phyloP scores from a whole-genome alignment of 1,140 invertebrate genomes.

The Drosophila aff. region DNA sequence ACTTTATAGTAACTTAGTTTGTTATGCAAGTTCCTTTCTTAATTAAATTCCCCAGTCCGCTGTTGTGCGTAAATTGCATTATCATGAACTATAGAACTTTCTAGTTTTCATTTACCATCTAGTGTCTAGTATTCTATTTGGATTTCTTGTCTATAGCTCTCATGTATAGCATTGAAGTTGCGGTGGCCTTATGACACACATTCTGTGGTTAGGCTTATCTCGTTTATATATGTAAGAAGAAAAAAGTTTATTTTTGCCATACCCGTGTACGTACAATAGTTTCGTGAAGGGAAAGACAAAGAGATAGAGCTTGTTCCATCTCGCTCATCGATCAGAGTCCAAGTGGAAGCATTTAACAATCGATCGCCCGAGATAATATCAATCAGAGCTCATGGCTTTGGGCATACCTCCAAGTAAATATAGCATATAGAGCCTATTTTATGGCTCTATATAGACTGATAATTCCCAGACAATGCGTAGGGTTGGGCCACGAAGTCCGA shows the following conservation, averaged over 20 bases:
- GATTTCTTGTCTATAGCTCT: constrained; percentile 53
- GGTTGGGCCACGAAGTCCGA: constrained; percentile 9
- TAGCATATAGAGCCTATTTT: background rate
- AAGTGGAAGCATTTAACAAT: constrained; percentile 15
- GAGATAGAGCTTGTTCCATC: constrained; percentile 38
- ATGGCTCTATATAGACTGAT: constrained; percentile 12
- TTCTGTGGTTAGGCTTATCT: constrained; percentile 77
- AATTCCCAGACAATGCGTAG: constrained; percentile 24
- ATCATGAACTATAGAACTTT: constrained; percentile 26
- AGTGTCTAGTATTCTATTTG: constrained; percentile 28
- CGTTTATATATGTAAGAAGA: constrained; percentile 18
- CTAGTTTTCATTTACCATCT: constrained; percentile 22
- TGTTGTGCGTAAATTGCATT: background rate
- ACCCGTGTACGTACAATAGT: constrained; percentile 19
- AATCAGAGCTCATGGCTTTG: constrained; percentile 4
- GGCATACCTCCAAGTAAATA: constrained; percentile 14
- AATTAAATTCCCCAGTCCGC: background rate
- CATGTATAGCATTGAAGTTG: constrained; percentile 73
- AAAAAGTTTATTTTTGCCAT: constrained; percentile 35
- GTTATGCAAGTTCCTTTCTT: background rate
- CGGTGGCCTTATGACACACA: constrained; percentile 82
- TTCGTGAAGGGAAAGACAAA: constrained; percentile 13
- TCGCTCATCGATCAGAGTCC: constrained; percentile 49
- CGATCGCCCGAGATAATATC: constrained; percentile 32
- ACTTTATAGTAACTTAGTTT: no score